Evolutionary conservation across 2,113 vertebrate genomes (phyloP), one percentile per base, ranked within the genome.

Genomic region (Cacatua alba): DNA sequence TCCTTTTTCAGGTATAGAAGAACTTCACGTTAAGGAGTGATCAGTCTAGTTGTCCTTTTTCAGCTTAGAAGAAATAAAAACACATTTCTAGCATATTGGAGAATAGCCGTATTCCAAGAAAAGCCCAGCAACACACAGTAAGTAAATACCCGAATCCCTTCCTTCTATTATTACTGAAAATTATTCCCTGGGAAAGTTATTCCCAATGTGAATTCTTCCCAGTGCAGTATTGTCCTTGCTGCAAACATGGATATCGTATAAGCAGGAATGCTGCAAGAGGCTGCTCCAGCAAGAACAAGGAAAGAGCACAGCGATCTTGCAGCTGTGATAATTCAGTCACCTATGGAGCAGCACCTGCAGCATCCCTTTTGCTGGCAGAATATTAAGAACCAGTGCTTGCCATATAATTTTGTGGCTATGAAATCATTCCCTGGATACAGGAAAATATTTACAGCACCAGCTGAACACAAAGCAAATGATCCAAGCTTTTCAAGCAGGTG

Each of bases 241-340:
- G 77, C 95, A 69, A 88, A 74, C 81, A 89, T 2, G 15, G 88
- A 87, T 75, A 49, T 68, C 44, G 7, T 87, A 77, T 65, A 6
- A 35, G 92, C 33, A 65, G 72, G 78, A 92, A 93, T 82, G 31
- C 44, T 86, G 85, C 37, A 51, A 91, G 72, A 52, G 53, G 53
- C 77, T 82, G 76, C 52, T 71, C 63, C 76, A 83, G 53, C 9
- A 14, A 95, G 69, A 88, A 35, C 17, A 81, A 81, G 85, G 70
- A 35, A 60, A 80, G 62, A 92, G 48, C 6, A 28, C 44, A 88
- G 76, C 2, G 13, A 88, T 83, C 24, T 21, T 3, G 17, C 79
- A 87, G 72, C 83, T 95, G 90, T 13, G 91, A 74, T 95, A 88
- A 97, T 90, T 95, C 72, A 68, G 48, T 75, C 74, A 63, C 92